A percentile compares a stretch with the other conserved stretches of the same genome.
These are phyloP conservation scores for Nymphalis polychloros DNA, from an alignment of 2,888 invertebrate genomes.

Conservation along the genomic window DNA sequence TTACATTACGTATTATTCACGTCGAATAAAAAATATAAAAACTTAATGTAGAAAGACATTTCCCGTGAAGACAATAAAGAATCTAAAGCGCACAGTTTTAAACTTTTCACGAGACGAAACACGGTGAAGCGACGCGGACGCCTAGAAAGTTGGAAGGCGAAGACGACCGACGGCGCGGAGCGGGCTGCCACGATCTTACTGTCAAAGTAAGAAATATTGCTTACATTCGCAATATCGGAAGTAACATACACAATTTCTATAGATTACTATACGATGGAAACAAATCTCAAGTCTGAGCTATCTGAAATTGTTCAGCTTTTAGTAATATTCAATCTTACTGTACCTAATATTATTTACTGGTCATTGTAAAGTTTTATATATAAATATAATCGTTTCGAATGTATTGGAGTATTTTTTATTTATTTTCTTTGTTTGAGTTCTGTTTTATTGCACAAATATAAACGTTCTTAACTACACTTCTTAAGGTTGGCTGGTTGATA, in stretches of 20 bases:
- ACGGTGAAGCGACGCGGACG: conserved; percentile 57
- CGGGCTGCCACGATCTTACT: conserved; percentile 59
- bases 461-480: too few relatives aligned
- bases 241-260: conserved; percentile 6
- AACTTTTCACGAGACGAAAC: conserved; percentile 69
- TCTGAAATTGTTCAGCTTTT: conserved; percentile 38
- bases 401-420: too few relatives aligned
- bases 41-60: conserved; percentile 65
- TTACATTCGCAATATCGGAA: conserved; percentile 30
- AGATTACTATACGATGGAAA: conserved; percentile 3
- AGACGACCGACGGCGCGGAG: conserved; percentile 58
- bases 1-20: neutral
- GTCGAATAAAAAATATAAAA: conserved; percentile 34
- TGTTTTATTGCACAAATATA: too few relatives aligned
- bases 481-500: too few relatives aligned
- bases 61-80: conserved; percentile 73
- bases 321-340: neutral
- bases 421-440: too few relatives aligned
- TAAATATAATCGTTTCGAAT: too few relatives aligned
- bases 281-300: neutral
- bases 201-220: conserved; percentile 77
- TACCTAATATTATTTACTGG: too few relatives aligned
- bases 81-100: conserved; percentile 75
- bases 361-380: too few relatives aligned
- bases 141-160: conserved; percentile 70